phyloP scores from a whole-genome alignment of 1,140 invertebrate species.

The Saxidomus purpurata region DNA sequence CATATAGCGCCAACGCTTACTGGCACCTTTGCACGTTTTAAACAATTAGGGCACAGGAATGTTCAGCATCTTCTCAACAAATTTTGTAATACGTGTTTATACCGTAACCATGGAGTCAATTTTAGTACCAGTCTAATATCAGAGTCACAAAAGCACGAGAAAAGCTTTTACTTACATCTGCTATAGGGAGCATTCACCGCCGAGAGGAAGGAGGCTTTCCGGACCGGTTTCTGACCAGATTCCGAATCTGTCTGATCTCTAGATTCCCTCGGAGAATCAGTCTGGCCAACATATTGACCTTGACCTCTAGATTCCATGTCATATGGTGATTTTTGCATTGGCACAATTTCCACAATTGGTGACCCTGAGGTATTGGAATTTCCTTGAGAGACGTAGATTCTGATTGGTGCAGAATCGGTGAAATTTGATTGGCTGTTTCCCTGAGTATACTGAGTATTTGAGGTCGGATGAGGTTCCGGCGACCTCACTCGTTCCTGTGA shows the following conservation, averaged over 20 bases:
- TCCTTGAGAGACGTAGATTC: conserved; percentile 80
- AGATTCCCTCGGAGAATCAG: conserved; percentile 18
- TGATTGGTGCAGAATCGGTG: conserved; percentile 74
- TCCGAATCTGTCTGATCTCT: conserved; percentile 51
- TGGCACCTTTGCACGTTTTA: no score
- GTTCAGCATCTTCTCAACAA: no score
- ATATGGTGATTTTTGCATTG: conserved; percentile 62
- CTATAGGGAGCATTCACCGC: conserved; percentile 77
- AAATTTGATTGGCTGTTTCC: conserved; percentile 69
- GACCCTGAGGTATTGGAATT: conserved; percentile 71
- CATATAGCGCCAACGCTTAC: no score
- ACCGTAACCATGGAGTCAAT: no score
- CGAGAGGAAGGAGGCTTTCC: conserved; percentile 80
- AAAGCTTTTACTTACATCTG: conserved; percentile 67
- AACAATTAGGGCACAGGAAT: no score
- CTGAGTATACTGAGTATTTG: conserved; percentile 52
- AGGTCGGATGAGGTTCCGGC: conserved; percentile 40
- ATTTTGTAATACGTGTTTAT: no score
- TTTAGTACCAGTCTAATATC: no score
- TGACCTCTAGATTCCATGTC: conserved; percentile 38
- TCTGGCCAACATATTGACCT: conserved; percentile 13
- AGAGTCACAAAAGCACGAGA: no score
- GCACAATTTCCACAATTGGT: conserved; percentile 76
- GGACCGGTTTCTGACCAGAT: conserved; percentile 68
- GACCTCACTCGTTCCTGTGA: conserved; percentile 62